Base-by-base conservation (phyloP, 1,140 invertebrate species). In the Anoplophora glabripennis region DNA sequence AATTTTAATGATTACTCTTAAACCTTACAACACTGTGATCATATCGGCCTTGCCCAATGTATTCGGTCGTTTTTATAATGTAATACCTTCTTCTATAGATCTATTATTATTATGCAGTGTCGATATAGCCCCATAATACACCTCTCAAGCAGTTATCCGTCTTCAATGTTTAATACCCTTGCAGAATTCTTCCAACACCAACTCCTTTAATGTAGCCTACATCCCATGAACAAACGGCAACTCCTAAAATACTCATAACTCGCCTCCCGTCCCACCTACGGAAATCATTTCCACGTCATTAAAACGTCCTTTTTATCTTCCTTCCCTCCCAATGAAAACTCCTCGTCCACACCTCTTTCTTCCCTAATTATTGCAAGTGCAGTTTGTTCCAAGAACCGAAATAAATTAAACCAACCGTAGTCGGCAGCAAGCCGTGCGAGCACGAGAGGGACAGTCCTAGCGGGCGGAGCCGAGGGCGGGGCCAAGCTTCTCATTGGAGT, bases 281-380 rank as follows among this genome's bases (percentile, higher is more conserved):
- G 3, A 4, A 51, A 48, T 54, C 38, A 54, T 44, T 14, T 15
- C 10, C 12, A 11, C 4, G 14, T 35, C n/a, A 41, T 12, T 34
- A 11, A 3, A 17, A 9, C 37, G 59, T 58, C 63, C 63, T 65
- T 65, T 65, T 58, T 40, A 46, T 53, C 3, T 28, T 36, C 34
- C 34, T 53, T 48, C 41, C 5, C 1, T 7, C 7, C 14, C 33
- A 3, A 53, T 15, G 36, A 18, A 12, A 36, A 7, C 35, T 9
- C 21, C 21, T 28, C 5, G 3, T 28, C 21, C 21, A 28, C 21
- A 28, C 21, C 28, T 10, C 34, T 35, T 33, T 35, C 36, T 37
- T 4, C 47, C 33, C 33, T 35, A 36, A 15, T 49, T 35, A 34
- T 35, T 8, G 11, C 8, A 12, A 49, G 7, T 15, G 15, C 38